Conservation (phyloP, 2,888 invertebrate genomes). For the Cinara cedri region DNA sequence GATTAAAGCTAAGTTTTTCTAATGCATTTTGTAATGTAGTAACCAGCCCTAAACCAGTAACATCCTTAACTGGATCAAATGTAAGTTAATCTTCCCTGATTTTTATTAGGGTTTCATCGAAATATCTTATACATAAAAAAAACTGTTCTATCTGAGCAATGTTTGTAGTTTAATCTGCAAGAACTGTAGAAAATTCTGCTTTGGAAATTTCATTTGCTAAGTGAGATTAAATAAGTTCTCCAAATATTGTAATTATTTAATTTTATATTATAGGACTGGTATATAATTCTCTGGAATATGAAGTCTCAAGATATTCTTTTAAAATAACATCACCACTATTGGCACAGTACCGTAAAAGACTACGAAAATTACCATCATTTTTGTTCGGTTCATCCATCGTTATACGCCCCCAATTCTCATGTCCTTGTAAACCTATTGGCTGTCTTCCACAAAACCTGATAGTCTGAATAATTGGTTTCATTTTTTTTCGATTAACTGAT, state of each 20-base stretch:
- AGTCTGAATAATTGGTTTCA: slow-evolving; percentile 40
- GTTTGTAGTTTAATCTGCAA: slow-evolving; percentile 61
- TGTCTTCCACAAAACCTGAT: slow-evolving; percentile 39
- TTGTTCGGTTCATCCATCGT: slow-evolving; percentile 39
- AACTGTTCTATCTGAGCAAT: slow-evolving; percentile 60
- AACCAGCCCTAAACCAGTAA: no score
- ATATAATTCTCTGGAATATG: slow-evolving; percentile 60
- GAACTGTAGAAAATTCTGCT: no score
- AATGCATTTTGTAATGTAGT: no score
- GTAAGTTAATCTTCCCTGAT: no score
- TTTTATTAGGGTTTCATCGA: no score
- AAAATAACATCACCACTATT: slow-evolving; percentile 29
- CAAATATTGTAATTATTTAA: slow-evolving; percentile 60
- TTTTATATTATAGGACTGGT: no score
- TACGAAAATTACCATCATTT: slow-evolving; percentile 54
- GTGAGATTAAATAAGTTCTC: slow-evolving; percentile 58
- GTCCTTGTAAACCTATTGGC: slow-evolving; percentile 40
- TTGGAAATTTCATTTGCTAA: slow-evolving; percentile 60
- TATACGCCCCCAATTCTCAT: slow-evolving; percentile 45
- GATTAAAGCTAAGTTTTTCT: no score
- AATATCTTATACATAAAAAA: no score
- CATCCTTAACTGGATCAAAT: no score
- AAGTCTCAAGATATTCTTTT: slow-evolving; percentile 32
- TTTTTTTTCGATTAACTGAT: slow-evolving; percentile 14
- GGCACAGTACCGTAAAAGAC: slow-evolving; percentile 32